Evolutionary conservation across 2,797 vertebrate genomes (phyloP).

Genomic region (Fringilla coelebs): DNA sequence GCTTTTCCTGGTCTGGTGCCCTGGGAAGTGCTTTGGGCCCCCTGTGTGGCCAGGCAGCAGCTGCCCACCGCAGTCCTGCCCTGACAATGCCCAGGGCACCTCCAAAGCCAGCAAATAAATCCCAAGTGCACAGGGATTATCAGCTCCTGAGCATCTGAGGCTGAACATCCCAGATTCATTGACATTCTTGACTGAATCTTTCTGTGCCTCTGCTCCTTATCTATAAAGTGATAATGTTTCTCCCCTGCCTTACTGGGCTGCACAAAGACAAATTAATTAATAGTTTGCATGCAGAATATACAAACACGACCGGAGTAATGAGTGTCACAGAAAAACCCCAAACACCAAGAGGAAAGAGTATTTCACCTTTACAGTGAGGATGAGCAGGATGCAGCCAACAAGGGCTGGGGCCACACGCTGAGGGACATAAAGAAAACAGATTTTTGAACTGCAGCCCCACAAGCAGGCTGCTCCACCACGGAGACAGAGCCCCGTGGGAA

Average conservation of each 20-base stretch:
- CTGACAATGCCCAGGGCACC: accelerated
- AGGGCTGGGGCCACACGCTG: background rate
- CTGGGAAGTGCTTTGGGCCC: background rate
- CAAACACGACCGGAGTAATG: background rate
- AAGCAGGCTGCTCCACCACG: background rate
- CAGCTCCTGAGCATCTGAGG: background rate
- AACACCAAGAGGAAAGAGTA: background rate
- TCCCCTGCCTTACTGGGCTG: background rate
- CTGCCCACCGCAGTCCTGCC: background rate
- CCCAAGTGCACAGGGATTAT: accelerated
- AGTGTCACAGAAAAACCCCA: background rate
- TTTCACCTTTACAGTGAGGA: background rate
- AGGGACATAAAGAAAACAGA: background rate
- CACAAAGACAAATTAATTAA: slow-evolving; percentile 38
- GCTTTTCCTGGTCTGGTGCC: background rate
- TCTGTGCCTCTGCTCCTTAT: background rate
- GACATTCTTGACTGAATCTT: background rate
- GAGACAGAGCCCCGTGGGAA: background rate
- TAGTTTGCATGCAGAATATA: background rate
- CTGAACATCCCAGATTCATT: background rate
- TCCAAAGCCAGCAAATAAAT: background rate
- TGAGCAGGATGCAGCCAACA: background rate
- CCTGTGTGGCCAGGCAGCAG: background rate
- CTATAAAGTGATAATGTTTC: background rate
- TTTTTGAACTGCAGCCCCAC: background rate